These are phyloP conservation scores for Whitmania pigra DNA, from an alignment of 1,140 invertebrate genomes.

Conservation along the genomic window DNA sequence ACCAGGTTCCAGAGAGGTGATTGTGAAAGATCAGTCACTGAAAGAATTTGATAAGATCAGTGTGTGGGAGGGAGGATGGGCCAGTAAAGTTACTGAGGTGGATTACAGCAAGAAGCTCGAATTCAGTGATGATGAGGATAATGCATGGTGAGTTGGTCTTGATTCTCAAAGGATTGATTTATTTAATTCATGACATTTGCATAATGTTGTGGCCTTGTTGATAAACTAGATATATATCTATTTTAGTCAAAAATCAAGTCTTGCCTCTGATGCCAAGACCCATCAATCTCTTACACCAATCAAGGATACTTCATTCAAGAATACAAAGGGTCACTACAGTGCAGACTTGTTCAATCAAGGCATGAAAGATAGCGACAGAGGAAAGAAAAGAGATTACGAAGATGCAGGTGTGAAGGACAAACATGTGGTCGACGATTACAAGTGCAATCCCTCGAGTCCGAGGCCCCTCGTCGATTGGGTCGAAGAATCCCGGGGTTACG, in stretches of 20 bases:
- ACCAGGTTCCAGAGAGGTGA: constrained; percentile 50
- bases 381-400: constrained; percentile 27
- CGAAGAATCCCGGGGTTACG: too few relatives aligned
- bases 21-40: constrained; percentile 80
- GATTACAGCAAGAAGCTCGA: constrained; percentile 15
- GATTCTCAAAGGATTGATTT: too few relatives aligned
- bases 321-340: constrained; percentile 23
- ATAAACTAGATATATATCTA: too few relatives aligned
- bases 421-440: background rate
- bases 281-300: constrained; percentile 24
- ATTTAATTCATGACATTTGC: too few relatives aligned
- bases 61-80: constrained; percentile 5
- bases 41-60: constrained; percentile 54
- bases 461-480: constrained; percentile 14
- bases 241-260: too few relatives aligned
- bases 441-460: background rate
- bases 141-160: background rate
- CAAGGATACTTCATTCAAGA: constrained; percentile 24
- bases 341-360: constrained; percentile 19
- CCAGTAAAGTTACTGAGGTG: constrained; percentile 2
- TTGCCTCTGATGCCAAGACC: constrained; percentile 14
- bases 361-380: constrained; percentile 18
- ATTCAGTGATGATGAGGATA: constrained; percentile 17
- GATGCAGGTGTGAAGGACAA: constrained; percentile 26
- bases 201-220: too few relatives aligned